phyloP scores from a whole-genome alignment of 1,140 invertebrate genomes.

The Zophobas morio region DNA sequence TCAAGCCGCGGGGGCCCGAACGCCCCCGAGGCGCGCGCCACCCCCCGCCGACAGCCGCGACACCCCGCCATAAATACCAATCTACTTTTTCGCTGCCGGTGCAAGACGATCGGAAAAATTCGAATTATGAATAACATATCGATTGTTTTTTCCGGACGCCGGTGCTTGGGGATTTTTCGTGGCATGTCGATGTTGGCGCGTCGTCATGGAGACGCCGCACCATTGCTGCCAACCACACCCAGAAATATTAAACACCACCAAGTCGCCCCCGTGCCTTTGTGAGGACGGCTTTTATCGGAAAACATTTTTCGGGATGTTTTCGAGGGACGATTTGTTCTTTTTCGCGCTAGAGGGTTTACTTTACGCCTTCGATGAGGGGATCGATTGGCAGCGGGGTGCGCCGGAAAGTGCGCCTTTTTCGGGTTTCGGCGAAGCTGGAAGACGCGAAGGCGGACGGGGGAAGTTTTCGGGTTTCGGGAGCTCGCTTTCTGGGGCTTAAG shows the following conservation, averaged over 20 bases:
- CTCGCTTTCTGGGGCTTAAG: no score
- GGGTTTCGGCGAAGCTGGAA: no score
- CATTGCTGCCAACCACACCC: slow-evolving; percentile 63
- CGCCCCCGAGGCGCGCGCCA: slow-evolving; percentile 44
- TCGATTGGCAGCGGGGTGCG: no score
- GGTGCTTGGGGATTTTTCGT: slow-evolving; percentile 61
- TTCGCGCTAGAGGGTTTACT: slow-evolving; percentile 16
- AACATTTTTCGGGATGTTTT: slow-evolving; percentile 29
- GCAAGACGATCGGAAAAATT: slow-evolving; percentile 48
- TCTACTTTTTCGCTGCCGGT: slow-evolving; percentile 54
- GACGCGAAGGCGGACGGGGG: no score
- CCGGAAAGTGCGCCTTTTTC: no score
- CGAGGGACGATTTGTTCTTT: slow-evolving; percentile 9
- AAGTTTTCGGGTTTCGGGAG: no score
- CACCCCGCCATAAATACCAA: slow-evolving; percentile 58
- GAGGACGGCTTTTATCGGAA: slow-evolving; percentile 5
- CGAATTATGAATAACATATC: slow-evolving; percentile 58
- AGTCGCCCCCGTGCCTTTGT: slow-evolving; percentile 44
- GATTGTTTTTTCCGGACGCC: slow-evolving; percentile 57
- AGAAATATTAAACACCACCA: slow-evolving; percentile 57
- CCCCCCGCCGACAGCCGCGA: slow-evolving; percentile 25
- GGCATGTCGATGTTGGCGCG: slow-evolving; percentile 61
- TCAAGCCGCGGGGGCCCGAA: slow-evolving; percentile 56
- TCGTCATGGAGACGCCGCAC: slow-evolving; percentile 62
- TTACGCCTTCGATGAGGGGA: slow-evolving; percentile 15